Conservation (phyloP, 1,140 invertebrate genomes). For the Armadillidium nasatum region DNA sequence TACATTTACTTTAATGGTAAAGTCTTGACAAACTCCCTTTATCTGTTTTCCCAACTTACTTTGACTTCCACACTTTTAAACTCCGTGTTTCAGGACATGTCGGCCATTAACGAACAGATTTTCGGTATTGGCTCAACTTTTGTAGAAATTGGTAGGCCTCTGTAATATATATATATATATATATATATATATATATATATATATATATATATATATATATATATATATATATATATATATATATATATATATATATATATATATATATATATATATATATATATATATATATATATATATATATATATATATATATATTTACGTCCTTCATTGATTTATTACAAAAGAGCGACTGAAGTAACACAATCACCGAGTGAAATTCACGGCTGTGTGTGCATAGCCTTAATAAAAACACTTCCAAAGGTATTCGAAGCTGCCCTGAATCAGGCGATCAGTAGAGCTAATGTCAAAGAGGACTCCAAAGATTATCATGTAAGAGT, state of each 20-base stretch:
- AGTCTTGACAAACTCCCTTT: no score
- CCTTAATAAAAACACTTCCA: slow-evolving; percentile 71
- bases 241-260: slow-evolving; percentile 9
- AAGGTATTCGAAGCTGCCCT: slow-evolving; percentile 71
- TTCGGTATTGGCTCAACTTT: no score
- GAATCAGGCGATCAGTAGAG: slow-evolving; percentile 72
- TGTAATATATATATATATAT: no score
- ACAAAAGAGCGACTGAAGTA: slow-evolving; percentile 60
- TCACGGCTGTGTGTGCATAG: slow-evolving; percentile 69
- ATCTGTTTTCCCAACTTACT: no score
- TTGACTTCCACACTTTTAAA: no score
- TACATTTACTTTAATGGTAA: no score
- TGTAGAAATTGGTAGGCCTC: no score
- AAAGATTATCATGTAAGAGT: slow-evolving; percentile 70
- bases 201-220: no score
- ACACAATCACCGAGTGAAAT: slow-evolving; percentile 66
- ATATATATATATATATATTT: slow-evolving; percentile 6
- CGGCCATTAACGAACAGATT: no score
- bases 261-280: slow-evolving; percentile 24
- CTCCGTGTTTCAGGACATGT: no score
- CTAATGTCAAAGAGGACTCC: slow-evolving; percentile 71
- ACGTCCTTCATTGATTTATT: no score
- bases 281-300: slow-evolving; percentile 26
- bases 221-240: background rate
- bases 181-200: no score